Evolutionary conservation across 2,888 invertebrate species (phyloP).

Genomic region (Apamea epomidion): DNA sequence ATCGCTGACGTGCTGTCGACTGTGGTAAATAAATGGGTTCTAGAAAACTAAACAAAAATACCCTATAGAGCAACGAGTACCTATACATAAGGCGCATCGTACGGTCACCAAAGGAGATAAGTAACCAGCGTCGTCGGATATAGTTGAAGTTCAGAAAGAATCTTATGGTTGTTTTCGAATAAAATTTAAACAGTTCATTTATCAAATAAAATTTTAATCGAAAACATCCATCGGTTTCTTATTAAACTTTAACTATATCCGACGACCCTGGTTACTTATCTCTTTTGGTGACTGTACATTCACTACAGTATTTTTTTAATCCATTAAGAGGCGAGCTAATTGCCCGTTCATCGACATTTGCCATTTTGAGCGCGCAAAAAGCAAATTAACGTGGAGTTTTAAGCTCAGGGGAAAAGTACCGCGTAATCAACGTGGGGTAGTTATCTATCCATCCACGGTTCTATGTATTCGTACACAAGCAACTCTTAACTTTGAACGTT

Average conservation of each 20-base stretch:
- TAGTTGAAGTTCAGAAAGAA: too few species aligned
- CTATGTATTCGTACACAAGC: slow-evolving; percentile 7
- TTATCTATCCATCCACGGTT: not conserved
- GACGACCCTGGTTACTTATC: too few species aligned
- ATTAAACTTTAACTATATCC: too few species aligned
- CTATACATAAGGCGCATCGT: not conserved
- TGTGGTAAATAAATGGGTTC: not conserved
- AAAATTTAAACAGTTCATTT: too few species aligned
- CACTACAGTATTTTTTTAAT: slow-evolving; percentile 44
- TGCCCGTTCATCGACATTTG: slow-evolving; percentile 53
- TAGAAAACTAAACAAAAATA: not conserved
- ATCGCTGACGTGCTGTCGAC: not conserved
- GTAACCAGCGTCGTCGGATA: too few species aligned
- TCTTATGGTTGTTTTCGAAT: too few species aligned
- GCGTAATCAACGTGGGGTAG: slow-evolving; percentile 28
- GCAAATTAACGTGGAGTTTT: slow-evolving; percentile 47
- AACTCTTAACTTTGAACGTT: slow-evolving; percentile 14
- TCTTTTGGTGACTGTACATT: not conserved
- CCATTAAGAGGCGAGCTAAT: slow-evolving; percentile 48
- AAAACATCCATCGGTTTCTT: too few species aligned
- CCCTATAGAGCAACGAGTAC: not conserved
- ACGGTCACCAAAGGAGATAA: too few species aligned
- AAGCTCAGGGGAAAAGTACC: slow-evolving; percentile 42
- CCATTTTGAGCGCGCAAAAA: slow-evolving; percentile 56
- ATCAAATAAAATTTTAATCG: too few species aligned